Percentiles rank a stretch among this genome's conserved stretches.
Evolutionary conservation across 1,140 invertebrate genomes (phyloP).

Genomic region (Sipha flava): DNA sequence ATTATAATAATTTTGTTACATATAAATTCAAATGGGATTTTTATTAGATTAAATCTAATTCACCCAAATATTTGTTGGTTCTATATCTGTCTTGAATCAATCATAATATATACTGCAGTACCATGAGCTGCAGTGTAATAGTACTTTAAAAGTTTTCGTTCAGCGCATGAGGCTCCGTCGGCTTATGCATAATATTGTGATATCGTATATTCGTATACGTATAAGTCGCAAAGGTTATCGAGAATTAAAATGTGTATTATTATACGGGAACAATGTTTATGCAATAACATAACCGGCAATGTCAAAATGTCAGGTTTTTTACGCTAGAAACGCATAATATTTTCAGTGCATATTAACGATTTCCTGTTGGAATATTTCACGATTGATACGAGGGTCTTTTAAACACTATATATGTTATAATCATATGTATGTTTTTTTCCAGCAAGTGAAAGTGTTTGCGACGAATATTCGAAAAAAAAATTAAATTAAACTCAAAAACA

Average conservation of each 20-base stretch:
- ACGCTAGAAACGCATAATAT: not conserved
- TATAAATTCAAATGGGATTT: too few species aligned
- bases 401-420: not conserved
- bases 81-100: too few species aligned
- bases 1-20: too few species aligned
- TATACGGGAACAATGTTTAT: not conserved
- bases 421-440: too few species aligned
- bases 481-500: not conserved
- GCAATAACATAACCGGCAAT: not conserved
- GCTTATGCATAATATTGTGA: too few species aligned
- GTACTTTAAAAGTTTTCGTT: too few species aligned
- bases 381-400: not conserved
- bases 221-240: too few species aligned
- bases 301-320: slow-evolving; percentile 2
- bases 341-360: not conserved
- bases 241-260: not conserved
- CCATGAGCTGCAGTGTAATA: too few species aligned
- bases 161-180: too few species aligned
- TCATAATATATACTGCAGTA: too few species aligned
- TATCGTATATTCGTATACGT: not conserved
- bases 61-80: too few species aligned
- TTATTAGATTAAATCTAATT: too few species aligned
- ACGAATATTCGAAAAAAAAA: not conserved
- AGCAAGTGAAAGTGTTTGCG: not conserved
- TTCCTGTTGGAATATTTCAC: not conserved